Evolutionary conservation across 2,113 vertebrate species (phyloP).

Genomic region (Cyprinodon tularosa): DNA sequence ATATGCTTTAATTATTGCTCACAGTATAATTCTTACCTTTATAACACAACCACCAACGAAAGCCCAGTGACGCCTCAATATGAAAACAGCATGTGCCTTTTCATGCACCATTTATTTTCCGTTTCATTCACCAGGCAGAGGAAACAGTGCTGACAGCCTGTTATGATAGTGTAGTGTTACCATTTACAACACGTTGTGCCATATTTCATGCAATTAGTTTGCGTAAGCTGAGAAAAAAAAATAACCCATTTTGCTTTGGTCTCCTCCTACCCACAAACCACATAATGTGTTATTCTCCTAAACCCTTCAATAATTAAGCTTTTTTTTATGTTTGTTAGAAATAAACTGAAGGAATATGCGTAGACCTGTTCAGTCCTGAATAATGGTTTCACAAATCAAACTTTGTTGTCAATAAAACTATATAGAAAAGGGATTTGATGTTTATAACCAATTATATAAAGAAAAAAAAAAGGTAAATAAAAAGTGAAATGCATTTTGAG

Average conservation of each 20-base stretch:
- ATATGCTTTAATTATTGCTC: slow-evolving; percentile 6
- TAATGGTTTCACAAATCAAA: not conserved
- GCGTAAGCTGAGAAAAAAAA: slow-evolving; percentile 25
- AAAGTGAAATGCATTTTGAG: not conserved
- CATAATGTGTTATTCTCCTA: slow-evolving; percentile 4
- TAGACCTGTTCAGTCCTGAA: not conserved
- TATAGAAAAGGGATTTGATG: not conserved
- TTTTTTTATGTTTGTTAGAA: slow-evolving; percentile 55
- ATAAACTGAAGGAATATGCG: not conserved
- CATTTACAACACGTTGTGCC: slow-evolving; percentile 38
- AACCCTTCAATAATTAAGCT: slow-evolving; percentile 51
- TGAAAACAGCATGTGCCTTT: slow-evolving; percentile 39
- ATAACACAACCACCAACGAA: slow-evolving; percentile 18
- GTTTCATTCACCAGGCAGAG: slow-evolving; percentile 47
- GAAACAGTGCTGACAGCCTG: slow-evolving; percentile 46
- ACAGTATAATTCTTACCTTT: slow-evolving; percentile 25
- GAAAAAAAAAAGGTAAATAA: not conserved
- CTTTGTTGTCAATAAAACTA: not conserved
- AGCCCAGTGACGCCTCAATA: slow-evolving; percentile 35
- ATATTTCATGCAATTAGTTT: slow-evolving; percentile 47
- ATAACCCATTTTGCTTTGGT: not conserved
- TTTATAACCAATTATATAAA: not conserved
- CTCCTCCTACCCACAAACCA: not conserved
- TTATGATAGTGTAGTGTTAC: slow-evolving; percentile 45
- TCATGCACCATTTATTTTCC: slow-evolving; percentile 50